Base-by-base conservation (phyloP, 2,113 vertebrate species). In the Leuciscus idus region DNA sequence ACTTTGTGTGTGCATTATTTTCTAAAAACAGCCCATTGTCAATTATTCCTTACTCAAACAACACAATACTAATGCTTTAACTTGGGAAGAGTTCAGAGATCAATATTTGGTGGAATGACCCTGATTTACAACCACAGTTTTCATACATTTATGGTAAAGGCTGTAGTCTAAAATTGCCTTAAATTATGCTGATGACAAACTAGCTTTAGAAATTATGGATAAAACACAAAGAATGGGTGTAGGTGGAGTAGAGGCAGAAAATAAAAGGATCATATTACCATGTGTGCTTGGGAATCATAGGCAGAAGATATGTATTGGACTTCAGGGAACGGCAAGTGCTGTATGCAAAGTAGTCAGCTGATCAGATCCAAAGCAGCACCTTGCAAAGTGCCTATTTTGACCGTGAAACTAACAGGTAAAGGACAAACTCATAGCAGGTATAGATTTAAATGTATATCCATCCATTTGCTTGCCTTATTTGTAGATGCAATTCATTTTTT, bases 331-430 rank as follows among this genome's bases (percentile, higher is more conserved):
- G 36, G 19, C 68, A 72, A 73, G 46, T 48, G 19, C n/a, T 23
- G 9, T 39, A 59, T 81, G 78, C 57, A 81, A 81, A 64, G 12
- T 59, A 62, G n/a, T 10, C 33, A 80, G 23, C 5, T 7, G 10
- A 79, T 79, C 52, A 80, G 55, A 80, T 59, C 48, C 48, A 77
- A 77, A 77, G 75, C 9, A 55, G 50, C 17, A 77, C 26, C 17
- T 55, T 50, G 12, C 48, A 33, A 77, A 77, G 17, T 0, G 0
- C 1, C 5, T 73, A 21, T 75, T 75, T 75, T 78, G 52, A 78
- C 52, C 59, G 33, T 72, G 28, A 55, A 76, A 76, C 43, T 23
- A 73, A 19, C 8, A 43, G 30, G 30, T 39, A 43, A 72, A 72
- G 36, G 36, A 73, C 6, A 52, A 28, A 7, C 5, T 28, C 70